Evolutionary conservation across 1,140 invertebrate species (phyloP).

Genomic region (Hyposmocoma kahamanoa): DNA sequence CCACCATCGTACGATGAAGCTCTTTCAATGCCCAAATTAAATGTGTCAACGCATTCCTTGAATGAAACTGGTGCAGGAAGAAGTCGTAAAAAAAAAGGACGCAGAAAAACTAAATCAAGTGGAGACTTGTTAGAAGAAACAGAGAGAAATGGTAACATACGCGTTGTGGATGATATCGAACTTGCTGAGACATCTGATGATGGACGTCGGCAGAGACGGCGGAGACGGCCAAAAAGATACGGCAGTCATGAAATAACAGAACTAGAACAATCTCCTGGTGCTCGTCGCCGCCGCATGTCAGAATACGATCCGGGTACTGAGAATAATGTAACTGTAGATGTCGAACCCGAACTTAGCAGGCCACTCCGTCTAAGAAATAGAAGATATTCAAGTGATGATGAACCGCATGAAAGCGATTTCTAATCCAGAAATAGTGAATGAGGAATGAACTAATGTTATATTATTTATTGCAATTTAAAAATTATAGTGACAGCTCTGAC

Average conservation of each 20-base stretch:
- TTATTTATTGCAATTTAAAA: no score
- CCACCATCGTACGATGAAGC: slow-evolving; percentile 85
- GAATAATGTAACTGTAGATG: slow-evolving; percentile 39
- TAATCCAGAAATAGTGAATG: no score
- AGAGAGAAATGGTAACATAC: slow-evolving; percentile 51
- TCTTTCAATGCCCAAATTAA: slow-evolving; percentile 79
- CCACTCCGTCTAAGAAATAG: slow-evolving; percentile 38
- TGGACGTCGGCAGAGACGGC: slow-evolving; percentile 35
- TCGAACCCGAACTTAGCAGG: slow-evolving; percentile 44
- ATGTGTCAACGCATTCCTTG: slow-evolving; percentile 75
- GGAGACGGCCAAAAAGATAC: slow-evolving; percentile 45
- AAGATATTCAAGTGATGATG: slow-evolving; percentile 43
- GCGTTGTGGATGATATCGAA: slow-evolving; percentile 40
- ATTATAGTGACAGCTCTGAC: no score
- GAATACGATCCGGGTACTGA: slow-evolving; percentile 32
- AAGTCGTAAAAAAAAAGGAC: slow-evolving; percentile 61
- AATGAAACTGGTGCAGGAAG: slow-evolving; percentile 67
- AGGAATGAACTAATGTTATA: no score
- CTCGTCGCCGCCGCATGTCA: slow-evolving; percentile 46
- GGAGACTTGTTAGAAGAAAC: slow-evolving; percentile 68
- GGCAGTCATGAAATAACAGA: slow-evolving; percentile 63
- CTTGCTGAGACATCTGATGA: slow-evolving; percentile 31
- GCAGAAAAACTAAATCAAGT: slow-evolving; percentile 70
- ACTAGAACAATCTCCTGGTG: slow-evolving; percentile 56
- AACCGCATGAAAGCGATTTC: slow-evolving; percentile 54